phyloP scores from a whole-genome alignment of 2,797 vertebrate species.

The Percopsis omiscomaycus region DNA sequence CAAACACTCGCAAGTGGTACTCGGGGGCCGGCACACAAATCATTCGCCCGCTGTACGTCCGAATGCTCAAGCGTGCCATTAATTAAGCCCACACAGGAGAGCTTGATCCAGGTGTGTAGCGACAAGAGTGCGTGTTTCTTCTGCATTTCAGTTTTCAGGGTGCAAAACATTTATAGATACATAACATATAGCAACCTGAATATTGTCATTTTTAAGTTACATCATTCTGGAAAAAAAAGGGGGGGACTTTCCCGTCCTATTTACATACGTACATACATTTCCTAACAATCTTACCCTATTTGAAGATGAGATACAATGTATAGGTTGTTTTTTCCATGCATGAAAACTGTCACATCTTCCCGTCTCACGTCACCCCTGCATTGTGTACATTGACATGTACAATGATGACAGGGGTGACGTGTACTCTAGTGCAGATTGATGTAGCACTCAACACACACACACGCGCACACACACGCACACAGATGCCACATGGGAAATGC shows the following conservation, averaged over 20 bases:
- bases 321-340: slow-evolving; percentile 67
- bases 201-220: slow-evolving; percentile 70
- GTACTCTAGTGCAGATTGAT: slow-evolving; percentile 72
- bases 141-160: slow-evolving; percentile 59
- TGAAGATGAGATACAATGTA: slow-evolving; percentile 71
- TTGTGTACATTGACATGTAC: slow-evolving; percentile 55
- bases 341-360: slow-evolving; percentile 59
- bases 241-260: slow-evolving; percentile 53
- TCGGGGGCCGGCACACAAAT: slow-evolving; percentile 65
- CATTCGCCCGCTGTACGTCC: slow-evolving; percentile 50
- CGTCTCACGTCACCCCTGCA: slow-evolving; percentile 52
- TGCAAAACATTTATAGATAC: slow-evolving; percentile 76
- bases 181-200: slow-evolving; percentile 77
- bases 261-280: slow-evolving; percentile 79
- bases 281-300: slow-evolving; percentile 71
- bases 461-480: slow-evolving; percentile 27
- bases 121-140: slow-evolving; percentile 37
- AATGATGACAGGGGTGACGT: slow-evolving; percentile 59
- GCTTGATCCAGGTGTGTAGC: slow-evolving; percentile 53
- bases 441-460: slow-evolving; percentile 57
- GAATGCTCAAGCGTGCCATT: slow-evolving; percentile 46
- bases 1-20: slow-evolving; percentile 50
- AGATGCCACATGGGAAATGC: slow-evolving; percentile 48
- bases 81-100: slow-evolving; percentile 51
- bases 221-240: slow-evolving; percentile 63